Evolutionary conservation across 2,113 vertebrate species (phyloP).

Genomic region (Oryctolagus cuniculus): mOryCun1.1 NC_091435.1:50924501-50925000

Average conservation of each 20-base stretch:
- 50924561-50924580: neutral
- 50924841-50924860: neutral
- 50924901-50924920: neutral
- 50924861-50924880: neutral
- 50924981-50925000: neutral
- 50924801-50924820: neutral
- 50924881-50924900: neutral
- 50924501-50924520: neutral
- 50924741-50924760: neutral
- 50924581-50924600: neutral
- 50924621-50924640: neutral
- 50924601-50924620: no score
- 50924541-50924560: neutral
- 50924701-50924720: neutral
- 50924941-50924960: neutral
- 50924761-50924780: neutral
- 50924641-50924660: neutral
- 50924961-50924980: neutral
- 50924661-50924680: neutral
- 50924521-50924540: neutral
- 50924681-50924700: neutral
- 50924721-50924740: neutral
- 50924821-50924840: constrained; percentile 2
- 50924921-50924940: neutral
- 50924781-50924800: neutral